phyloP scores from a whole-genome alignment of 2,113 vertebrate genomes.

The Chaetorhynchus papuensis region DNA sequence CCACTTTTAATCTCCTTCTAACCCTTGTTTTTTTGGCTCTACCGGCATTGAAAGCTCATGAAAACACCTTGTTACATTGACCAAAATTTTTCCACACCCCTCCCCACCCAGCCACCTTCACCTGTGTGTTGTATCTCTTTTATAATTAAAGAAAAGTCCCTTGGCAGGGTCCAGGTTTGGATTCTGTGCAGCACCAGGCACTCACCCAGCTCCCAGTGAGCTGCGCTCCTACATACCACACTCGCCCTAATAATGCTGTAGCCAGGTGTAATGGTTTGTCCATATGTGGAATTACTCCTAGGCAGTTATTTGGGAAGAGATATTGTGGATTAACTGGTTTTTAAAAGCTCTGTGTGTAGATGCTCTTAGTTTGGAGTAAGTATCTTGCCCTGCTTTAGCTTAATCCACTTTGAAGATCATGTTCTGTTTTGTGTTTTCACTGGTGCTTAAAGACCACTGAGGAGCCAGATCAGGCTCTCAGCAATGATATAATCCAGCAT shows the following conservation, averaged over 20 bases:
- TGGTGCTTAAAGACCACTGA: constrained; percentile 1
- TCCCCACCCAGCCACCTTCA: background rate
- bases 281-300: background rate
- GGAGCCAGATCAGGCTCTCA: background rate
- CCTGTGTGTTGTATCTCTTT: background rate
- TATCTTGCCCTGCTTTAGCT: constrained; percentile 29
- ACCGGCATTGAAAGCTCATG: rapidly evolving
- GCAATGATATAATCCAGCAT: background rate
- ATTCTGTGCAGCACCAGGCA: background rate
- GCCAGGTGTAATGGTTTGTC: background rate
- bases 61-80: background rate
- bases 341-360: constrained; percentile 5
- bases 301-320: constrained; percentile 3
- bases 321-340: constrained; percentile 18
- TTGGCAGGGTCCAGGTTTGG: background rate
- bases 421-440: constrained; percentile 23
- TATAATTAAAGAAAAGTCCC: background rate
- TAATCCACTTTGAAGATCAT: constrained; percentile 59
- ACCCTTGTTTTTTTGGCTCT: background rate
- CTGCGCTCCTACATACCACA: rapidly evolving
- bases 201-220: background rate
- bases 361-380: constrained; percentile 39
- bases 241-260: background rate
- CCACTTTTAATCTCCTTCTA: background rate
- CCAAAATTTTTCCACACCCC: background rate